A percentile compares a stretch with the other conserved stretches of the same genome.
These are phyloP conservation scores for Oxycera nigricornis DNA, from an alignment of 2,888 invertebrate species.

Conservation along the genomic window DNA sequence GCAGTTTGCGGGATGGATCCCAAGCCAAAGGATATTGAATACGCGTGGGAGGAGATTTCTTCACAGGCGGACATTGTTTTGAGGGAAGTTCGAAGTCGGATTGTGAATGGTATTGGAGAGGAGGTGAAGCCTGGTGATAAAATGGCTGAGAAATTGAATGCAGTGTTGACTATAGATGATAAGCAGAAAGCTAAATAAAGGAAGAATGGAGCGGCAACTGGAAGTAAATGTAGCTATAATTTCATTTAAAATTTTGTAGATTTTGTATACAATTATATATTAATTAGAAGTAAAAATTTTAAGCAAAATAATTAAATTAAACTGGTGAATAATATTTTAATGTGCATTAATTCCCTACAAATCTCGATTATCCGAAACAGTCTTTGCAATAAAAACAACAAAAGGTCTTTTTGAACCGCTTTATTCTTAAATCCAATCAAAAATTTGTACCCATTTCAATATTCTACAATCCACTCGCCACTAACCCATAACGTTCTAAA, in stretches of 20 bases:
- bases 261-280: no score
- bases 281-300: no score
- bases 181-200: conserved; percentile 20
- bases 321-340: no score
- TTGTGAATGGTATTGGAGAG: neutral
- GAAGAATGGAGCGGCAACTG: no score
- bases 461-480: neutral
- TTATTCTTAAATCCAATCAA: neutral
- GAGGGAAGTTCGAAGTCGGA: conserved; percentile 52
- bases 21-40: conserved; percentile 74
- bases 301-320: no score
- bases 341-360: no score
- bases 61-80: conserved; percentile 70
- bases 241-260: no score
- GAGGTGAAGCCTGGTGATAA: neutral
- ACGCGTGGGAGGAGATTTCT: conserved; percentile 74
- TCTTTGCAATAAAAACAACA: no score
- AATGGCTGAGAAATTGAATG: conserved; percentile 23
- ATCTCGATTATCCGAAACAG: no score
- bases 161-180: neutral
- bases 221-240: no score
- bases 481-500: neutral
- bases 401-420: neutral
- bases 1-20: conserved; percentile 80
- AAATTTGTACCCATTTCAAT: neutral